These are phyloP conservation scores for Scolopax bukidnonensis DNA, from an alignment of 2,797 vertebrate species.

Conservation along the genomic window DNA sequence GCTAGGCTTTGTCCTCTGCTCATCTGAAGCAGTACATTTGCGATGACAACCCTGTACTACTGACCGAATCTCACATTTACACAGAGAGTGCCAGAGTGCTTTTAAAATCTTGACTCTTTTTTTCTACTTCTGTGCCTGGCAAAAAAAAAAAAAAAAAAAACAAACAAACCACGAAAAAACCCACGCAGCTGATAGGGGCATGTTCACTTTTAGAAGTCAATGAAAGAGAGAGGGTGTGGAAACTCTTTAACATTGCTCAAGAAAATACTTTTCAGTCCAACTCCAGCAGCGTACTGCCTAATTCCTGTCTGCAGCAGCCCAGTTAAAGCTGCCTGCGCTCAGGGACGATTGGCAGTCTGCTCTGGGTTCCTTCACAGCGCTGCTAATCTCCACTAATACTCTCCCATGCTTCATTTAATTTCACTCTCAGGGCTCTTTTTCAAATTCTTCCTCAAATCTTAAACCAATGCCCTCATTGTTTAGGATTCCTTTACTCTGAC, in stretches of 20 bases:
- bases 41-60: background rate
- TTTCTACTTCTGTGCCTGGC: background rate
- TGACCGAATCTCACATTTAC: conserved; percentile 1
- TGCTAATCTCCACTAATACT: conserved; percentile 76
- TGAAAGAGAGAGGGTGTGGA: conserved; percentile 18
- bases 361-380: conserved; percentile 64
- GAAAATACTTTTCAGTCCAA: conserved; percentile 56
- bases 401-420: conserved; percentile 77
- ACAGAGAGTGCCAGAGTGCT: background rate
- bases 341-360: conserved; percentile 64
- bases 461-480: conserved; percentile 76
- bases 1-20: background rate
- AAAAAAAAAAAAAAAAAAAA: background rate
- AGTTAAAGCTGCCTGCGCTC: conserved; percentile 64
- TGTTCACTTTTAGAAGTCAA: conserved; percentile 39
- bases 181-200: background rate
- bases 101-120: background rate
- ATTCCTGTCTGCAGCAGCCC: conserved; percentile 57
- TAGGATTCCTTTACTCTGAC: conserved; percentile 74
- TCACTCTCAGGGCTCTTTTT: conserved; percentile 67
- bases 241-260: conserved; percentile 13
- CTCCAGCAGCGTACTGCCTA: conserved; percentile 7
- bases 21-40: background rate
- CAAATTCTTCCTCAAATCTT: conserved; percentile 73
- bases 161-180: background rate